phyloP scores from a whole-genome alignment of 2,888 invertebrate species.

The Chaetoderma sp. region DNA sequence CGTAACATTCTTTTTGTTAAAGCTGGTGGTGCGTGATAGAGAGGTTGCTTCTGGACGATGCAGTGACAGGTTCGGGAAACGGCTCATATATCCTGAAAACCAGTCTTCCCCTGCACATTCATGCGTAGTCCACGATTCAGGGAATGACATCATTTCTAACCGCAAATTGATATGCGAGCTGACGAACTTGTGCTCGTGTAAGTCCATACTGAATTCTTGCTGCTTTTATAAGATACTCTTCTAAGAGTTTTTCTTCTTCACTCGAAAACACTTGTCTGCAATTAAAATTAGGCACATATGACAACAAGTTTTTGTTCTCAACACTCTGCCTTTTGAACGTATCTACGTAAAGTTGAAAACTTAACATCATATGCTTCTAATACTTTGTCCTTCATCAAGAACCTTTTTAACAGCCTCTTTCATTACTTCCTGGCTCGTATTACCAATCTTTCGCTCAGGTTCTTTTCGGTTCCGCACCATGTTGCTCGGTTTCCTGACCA shows the following conservation, averaged over 20 bases:
- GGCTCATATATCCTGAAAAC: constrained; percentile 27
- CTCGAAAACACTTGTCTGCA: not conserved
- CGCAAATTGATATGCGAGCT: not conserved
- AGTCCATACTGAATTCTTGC: constrained; percentile 7
- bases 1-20: constrained; percentile 29
- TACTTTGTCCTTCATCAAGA: too few relatives aligned
- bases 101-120: constrained; percentile 31
- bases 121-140: not conserved
- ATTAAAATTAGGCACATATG: not conserved
- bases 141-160: not conserved
- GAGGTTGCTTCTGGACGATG: constrained; percentile 38
- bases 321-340: too few relatives aligned
- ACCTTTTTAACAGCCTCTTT: too few relatives aligned
- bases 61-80: constrained; percentile 22
- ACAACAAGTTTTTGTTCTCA: too few relatives aligned
- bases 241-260: not conserved
- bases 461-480: too few relatives aligned
- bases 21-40: constrained; percentile 30
- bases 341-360: too few relatives aligned
- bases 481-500: too few relatives aligned
- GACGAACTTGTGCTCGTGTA: not conserved
- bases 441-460: too few relatives aligned
- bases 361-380: too few relatives aligned
- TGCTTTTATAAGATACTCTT: constrained; percentile 7
- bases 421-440: too few relatives aligned